Percentiles rank a stretch among this genome's conserved stretches.
Evolutionary conservation across 2,113 vertebrate genomes (phyloP).

Genomic region (Cacatua alba): DNA sequence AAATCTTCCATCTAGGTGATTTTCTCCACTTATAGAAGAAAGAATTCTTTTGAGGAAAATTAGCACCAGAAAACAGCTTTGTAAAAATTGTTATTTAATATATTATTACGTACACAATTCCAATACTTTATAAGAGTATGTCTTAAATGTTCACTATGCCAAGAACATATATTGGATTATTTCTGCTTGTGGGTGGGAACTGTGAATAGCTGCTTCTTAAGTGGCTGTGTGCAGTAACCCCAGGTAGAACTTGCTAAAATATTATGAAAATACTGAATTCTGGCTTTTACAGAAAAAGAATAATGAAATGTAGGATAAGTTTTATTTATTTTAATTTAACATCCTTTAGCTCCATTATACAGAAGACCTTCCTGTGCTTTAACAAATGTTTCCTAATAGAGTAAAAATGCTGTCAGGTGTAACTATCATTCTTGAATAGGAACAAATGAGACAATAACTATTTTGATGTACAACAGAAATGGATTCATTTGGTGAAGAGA

Average conservation of each 20-base stretch:
- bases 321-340: background rate
- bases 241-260: background rate
- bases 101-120: background rate
- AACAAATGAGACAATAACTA: background rate
- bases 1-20: background rate
- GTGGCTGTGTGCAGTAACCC: background rate
- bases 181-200: background rate
- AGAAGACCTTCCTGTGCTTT: background rate
- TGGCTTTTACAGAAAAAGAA: background rate
- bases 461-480: background rate
- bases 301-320: background rate
- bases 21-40: background rate
- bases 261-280: background rate
- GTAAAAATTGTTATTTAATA: background rate
- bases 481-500: background rate
- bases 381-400: background rate
- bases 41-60: background rate
- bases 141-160: background rate
- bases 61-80: background rate
- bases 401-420: constrained; percentile 1
- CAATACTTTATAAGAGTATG: background rate
- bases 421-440: constrained; percentile 16
- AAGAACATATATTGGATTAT: background rate
- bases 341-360: background rate
- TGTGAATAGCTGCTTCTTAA: background rate